phyloP scores from a whole-genome alignment of 2,113 vertebrate species.

The Solea senegalensis region DNA sequence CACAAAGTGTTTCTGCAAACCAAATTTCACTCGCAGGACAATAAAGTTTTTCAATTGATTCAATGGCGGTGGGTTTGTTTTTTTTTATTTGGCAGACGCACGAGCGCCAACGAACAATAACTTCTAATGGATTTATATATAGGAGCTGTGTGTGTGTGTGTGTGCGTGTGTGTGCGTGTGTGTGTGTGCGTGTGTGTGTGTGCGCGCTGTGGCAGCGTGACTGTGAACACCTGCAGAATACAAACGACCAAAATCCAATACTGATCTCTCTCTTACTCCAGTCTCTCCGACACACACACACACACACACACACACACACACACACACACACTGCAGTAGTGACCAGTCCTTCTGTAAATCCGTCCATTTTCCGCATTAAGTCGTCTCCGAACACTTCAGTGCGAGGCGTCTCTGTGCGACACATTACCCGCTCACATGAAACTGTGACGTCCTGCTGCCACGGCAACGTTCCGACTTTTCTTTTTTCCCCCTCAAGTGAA shows the following conservation, averaged over 20 bases:
- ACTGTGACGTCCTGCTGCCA: too few relatives aligned
- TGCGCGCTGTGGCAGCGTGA: slow-evolving; percentile 50
- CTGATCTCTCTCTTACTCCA: slow-evolving; percentile 34
- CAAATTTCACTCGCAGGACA: slow-evolving; percentile 45
- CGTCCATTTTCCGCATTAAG: too few relatives aligned
- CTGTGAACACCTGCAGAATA: slow-evolving; percentile 63
- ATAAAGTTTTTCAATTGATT: slow-evolving; percentile 52
- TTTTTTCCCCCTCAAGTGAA: too few relatives aligned
- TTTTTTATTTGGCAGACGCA: slow-evolving; percentile 35
- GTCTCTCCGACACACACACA: slow-evolving; percentile 14
- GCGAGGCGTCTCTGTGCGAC: neutral
- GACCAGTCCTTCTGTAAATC: neutral
- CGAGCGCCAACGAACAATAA: slow-evolving; percentile 51
- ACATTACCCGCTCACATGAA: too few relatives aligned
- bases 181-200: slow-evolving; percentile 10
- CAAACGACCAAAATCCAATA: slow-evolving; percentile 71
- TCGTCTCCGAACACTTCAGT: too few relatives aligned
- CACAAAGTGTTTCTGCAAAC: slow-evolving; percentile 48
- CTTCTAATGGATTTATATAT: slow-evolving; percentile 46
- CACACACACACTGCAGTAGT: slow-evolving; percentile 30
- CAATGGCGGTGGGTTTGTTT: neutral
- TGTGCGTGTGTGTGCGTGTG: slow-evolving; percentile 27
- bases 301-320: slow-evolving; percentile 22
- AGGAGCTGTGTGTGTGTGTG: slow-evolving; percentile 15
- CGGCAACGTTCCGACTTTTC: too few relatives aligned